Evolutionary conservation across 2,888 invertebrate species (phyloP), one percentile per base, ranked within the genome.

Genomic region (Slavum lentiscoides): DNA sequence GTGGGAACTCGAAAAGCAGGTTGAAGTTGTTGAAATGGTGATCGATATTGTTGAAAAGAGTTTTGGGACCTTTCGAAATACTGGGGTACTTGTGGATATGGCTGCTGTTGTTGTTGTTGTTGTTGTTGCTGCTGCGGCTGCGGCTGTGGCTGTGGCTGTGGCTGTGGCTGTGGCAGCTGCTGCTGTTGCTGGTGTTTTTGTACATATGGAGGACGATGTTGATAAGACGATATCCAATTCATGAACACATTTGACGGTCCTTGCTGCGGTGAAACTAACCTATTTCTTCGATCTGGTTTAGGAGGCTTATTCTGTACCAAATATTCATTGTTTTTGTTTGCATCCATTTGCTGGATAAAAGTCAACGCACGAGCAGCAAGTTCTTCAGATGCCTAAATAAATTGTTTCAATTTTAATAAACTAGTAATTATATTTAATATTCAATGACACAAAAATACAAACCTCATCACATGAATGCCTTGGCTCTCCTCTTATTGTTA

Each of bases 301-400:
- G 39, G 72, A 5, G 70, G 39, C 30, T 70, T 77, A 23, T 62
- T 77, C 7, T 55, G 11, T 23, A 19, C 7, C 7, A 19, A n/a
- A 6, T 64, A 55, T 23, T 55, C 39, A 62, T 53, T 77, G 37
- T 72, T 66, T 80, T 80, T 53, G 15, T 72, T 70, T 2, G 8
- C 17, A 61, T 80, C 64, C 39, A 72, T 80, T 55, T 80, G 53
- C 64, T 80, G 55, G 55, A 80, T 15, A 80, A 80, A 72, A 58
- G n/a, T 66, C n/a, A 72, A 80, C 2, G n/a, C 64, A 55, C 80
- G 80, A 58, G 72, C 39, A 58, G 80, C 72, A 70, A 80, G 64
- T 21, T 80, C 80, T 30, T 72, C 80, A 30, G 55, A 55, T 58
- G 80, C 80, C 80, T 80, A 72, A 8, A 53, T n/a, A 64, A 76